Conservation (phyloP, 2,797 vertebrate species). For the Enteromius paludinosus region DNA sequence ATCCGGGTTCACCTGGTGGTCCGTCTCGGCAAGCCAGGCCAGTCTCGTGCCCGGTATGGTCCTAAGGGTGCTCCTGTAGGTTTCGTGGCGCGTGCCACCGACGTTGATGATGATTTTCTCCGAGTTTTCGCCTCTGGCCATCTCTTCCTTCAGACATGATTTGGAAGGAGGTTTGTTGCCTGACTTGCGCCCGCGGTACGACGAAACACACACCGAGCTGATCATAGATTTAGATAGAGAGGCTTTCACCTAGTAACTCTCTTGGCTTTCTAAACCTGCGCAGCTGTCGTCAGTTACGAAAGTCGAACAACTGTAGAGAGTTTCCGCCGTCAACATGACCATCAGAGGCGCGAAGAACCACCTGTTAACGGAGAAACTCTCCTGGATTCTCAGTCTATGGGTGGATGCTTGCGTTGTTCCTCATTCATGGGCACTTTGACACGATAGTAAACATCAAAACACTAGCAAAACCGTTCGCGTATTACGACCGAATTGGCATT, state of each 20-base stretch:
- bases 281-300: constrained; percentile 40
- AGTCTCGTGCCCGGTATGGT: constrained; percentile 95
- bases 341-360: constrained; percentile 47
- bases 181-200: constrained; percentile 98
- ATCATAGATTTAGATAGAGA: constrained; percentile 90
- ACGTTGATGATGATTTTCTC: constrained; percentile 98
- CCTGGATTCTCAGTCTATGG: background rate
- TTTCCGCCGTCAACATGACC: constrained; percentile 33
- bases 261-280: constrained; percentile 28
- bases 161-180: constrained; percentile 98
- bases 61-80: constrained; percentile 94
- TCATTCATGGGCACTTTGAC: constrained; percentile 8
- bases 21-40: constrained; percentile 91
- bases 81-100: constrained; percentile 95
- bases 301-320: constrained; percentile 55
- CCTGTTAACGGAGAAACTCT: constrained; percentile 54
- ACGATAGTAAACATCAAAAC: constrained; percentile 14
- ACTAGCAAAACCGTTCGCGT: background rate
- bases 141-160: constrained; percentile 98
- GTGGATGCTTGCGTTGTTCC: constrained; percentile 35
- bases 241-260: constrained; percentile 67
- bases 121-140: constrained; percentile 92
- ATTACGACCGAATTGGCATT: background rate
- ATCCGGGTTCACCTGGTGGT: constrained; percentile 80
- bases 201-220: constrained; percentile 99